A percentile compares a stretch with the other conserved stretches of the same genome.
Evolutionary conservation across 2,113 vertebrate species (phyloP).

Genomic region (Furnarius figulus): DNA sequence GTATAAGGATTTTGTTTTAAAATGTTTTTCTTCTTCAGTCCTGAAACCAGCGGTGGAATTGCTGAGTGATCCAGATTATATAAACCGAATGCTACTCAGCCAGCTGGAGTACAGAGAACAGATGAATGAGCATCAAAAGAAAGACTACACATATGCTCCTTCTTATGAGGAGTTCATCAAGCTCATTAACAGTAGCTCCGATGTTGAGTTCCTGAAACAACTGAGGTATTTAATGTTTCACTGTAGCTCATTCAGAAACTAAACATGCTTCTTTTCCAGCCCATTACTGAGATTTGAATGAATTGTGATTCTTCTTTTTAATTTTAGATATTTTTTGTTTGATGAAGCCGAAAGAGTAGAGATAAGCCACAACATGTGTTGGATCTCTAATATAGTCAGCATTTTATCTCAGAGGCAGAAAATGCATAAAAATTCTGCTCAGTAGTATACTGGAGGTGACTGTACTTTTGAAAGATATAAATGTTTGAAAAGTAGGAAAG

Average conservation of each 20-base stretch:
- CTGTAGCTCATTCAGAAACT: neutral
- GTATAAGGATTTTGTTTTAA: constrained; percentile 11
- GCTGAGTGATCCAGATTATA: constrained; percentile 95
- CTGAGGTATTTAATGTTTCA: constrained; percentile 83
- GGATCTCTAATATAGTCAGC: neutral
- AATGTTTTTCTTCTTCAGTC: constrained; percentile 75
- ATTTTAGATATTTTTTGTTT: neutral
- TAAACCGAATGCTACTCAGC: constrained; percentile 92
- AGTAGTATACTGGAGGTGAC: neutral
- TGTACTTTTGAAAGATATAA: neutral
- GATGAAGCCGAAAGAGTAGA: neutral
- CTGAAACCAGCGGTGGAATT: constrained; percentile 93
- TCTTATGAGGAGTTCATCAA: constrained; percentile 99
- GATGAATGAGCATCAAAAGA: constrained; percentile 93
- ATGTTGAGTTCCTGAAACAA: constrained; percentile 96
- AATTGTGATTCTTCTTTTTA: neutral
- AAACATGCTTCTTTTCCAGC: neutral
- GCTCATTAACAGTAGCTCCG: constrained; percentile 91
- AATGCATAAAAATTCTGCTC: neutral
- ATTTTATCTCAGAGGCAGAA: neutral
- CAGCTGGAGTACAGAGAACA: constrained; percentile 95
- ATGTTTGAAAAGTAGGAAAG: neutral
- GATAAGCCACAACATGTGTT: neutral
- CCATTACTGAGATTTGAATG: neutral
- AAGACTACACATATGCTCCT: constrained; percentile 95